Evolutionary conservation across 2,888 invertebrate species (phyloP), one percentile per base, ranked within the genome.

Genomic region (Lissocephala sabroskyi): DNA sequence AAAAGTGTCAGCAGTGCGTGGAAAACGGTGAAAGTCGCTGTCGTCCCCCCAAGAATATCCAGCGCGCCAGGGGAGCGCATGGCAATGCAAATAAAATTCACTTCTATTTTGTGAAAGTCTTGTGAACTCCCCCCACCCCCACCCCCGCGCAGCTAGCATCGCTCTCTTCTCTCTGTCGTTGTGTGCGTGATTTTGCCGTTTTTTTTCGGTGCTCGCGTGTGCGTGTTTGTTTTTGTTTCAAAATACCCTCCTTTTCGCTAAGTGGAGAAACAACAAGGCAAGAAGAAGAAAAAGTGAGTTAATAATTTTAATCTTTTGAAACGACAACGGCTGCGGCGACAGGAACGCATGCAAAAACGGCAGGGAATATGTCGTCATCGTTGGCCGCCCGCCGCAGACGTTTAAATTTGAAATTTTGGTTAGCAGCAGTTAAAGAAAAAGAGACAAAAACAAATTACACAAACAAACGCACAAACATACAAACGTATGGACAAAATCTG

Each of bases 11-110:
- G 3, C 16, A 16, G 16, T 33, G 33, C 9, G 2, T 33, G 10
- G 23, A 51, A 59, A 62, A 52, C 49, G 66, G 68, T 70, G 68
- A 70, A 70, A 74, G 68, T n/a, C n/a, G n/a, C n/a, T n/a, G n/a
- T n/a, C 64, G 66, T 49, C 50, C 13, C 45, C 26, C n/a, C 37
- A 37, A 26, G n/a, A n/a, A n/a, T n/a, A 35, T 19, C 17, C 36
- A 47, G 42, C 44, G 45, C n/a, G n/a, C n/a, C n/a, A n/a, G n/a
- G n/a, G n/a, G n/a, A n/a, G n/a, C n/a, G n/a, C n/a, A n/a, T n/a
- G n/a, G 53, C 66, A 62, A 68, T 37, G 56, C 49, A 41, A 56
- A 50, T 49, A 37, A 19, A 7, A 18, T 35, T 10, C 9, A 17
- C 9, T 37, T 4, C 18, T 16, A 14, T 14, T 16, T 37, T 19